These are phyloP conservation scores for Nestor notabilis DNA, from an alignment of 2,113 vertebrate species.

Conservation along the genomic window DNA sequence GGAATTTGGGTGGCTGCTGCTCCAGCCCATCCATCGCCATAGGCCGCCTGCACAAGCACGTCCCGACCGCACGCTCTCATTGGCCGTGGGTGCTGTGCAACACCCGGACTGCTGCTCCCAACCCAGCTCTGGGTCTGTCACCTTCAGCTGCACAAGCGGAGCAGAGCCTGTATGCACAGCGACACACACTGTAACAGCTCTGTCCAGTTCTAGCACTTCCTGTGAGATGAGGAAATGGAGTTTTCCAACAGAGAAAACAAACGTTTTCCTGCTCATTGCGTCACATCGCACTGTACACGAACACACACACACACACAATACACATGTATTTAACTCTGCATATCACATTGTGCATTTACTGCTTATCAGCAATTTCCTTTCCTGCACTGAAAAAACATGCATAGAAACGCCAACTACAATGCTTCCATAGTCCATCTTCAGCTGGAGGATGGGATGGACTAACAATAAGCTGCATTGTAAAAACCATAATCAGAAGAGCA, in stretches of 20 bases:
- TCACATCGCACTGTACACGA: fast-evolving
- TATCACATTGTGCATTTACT: fast-evolving
- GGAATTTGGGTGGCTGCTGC: neutral
- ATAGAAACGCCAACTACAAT: neutral
- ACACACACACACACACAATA: fast-evolving
- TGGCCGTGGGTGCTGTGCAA: neutral
- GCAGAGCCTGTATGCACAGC: neutral
- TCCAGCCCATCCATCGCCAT: neutral
- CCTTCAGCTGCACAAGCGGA: neutral
- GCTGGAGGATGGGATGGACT: fast-evolving
- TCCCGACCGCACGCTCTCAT: neutral
- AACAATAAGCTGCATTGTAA: neutral
- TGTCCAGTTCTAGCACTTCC: neutral
- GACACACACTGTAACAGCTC: neutral
- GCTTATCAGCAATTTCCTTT: neutral
- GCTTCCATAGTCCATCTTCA: neutral
- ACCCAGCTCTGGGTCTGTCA: neutral
- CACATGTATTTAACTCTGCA: fast-evolving
- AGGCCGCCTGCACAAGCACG: neutral
- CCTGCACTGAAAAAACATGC: neutral
- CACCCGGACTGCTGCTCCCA: neutral
- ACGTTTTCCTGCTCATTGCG: neutral
- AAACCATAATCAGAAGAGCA: neutral
- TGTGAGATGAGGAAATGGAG: neutral
- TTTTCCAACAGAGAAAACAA: neutral